Conservation (phyloP, 1,140 invertebrate genomes). For the Hermetia illucens region DNA sequence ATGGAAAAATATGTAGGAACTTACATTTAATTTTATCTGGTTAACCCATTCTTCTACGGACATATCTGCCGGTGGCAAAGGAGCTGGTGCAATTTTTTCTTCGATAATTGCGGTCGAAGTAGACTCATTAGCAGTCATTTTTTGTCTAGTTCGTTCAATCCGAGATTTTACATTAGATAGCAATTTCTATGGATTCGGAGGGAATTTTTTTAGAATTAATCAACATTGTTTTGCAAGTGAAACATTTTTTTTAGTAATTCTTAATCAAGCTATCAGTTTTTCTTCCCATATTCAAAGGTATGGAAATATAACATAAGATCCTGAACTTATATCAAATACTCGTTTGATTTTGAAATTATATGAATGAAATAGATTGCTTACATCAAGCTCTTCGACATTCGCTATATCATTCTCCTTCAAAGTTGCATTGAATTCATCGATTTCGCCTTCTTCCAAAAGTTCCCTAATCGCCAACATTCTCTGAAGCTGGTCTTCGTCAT, state of each 20-base stretch:
- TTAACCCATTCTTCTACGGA: slow-evolving; percentile 41
- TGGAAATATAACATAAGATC: too few relatives aligned
- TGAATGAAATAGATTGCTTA: too few relatives aligned
- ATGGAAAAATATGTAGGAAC: neutral
- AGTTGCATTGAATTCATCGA: slow-evolving; percentile 33
- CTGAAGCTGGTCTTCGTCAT: slow-evolving; percentile 76
- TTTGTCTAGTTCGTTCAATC: slow-evolving; percentile 66
- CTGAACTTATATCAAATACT: neutral
- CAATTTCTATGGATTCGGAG: slow-evolving; percentile 51
- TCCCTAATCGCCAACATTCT: slow-evolving; percentile 50
- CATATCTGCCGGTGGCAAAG: slow-evolving; percentile 34
- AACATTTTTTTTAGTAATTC: too few relatives aligned
- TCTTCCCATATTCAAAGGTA: too few relatives aligned
- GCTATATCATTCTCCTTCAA: slow-evolving; percentile 42
- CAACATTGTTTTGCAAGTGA: too few relatives aligned
- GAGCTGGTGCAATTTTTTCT: slow-evolving; percentile 33
- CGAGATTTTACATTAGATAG: slow-evolving; percentile 57
- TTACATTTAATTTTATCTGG: slow-evolving; percentile 43
- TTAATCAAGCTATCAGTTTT: too few relatives aligned
- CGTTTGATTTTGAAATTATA: neutral
- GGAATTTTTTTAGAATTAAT: slow-evolving; percentile 2
- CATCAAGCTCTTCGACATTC: slow-evolving; percentile 36
- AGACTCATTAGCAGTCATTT: slow-evolving; percentile 54
- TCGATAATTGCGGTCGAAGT: slow-evolving; percentile 34
- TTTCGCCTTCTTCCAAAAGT: slow-evolving; percentile 18